These are phyloP conservation scores for Acrocephalus kingi DNA, from an alignment of 2,113 vertebrate genomes.

Conservation along the genomic window DNA sequence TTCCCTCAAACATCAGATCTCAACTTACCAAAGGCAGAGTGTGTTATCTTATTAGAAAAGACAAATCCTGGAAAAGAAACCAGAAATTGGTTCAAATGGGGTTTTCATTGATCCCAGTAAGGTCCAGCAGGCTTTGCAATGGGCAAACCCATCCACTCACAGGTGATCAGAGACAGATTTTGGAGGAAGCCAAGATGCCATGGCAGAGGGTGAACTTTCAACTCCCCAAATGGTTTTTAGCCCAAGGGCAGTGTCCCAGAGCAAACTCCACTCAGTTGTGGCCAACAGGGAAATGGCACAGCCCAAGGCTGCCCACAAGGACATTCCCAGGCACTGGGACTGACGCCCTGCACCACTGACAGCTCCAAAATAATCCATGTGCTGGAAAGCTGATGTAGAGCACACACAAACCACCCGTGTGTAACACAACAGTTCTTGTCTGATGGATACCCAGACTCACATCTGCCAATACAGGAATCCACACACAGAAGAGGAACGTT, in stretches of 20 bases:
- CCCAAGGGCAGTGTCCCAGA: not conserved
- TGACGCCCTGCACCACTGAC: not conserved
- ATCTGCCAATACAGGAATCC: not conserved
- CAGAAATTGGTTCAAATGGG: not conserved
- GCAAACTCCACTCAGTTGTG: not conserved
- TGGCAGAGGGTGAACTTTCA: not conserved
- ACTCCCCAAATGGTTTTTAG: not conserved
- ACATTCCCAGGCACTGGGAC: not conserved
- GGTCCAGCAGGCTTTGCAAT: not conserved
- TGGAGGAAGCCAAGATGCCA: not conserved
- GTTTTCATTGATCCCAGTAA: not conserved
- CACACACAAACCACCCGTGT: not conserved
- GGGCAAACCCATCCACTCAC: not conserved
- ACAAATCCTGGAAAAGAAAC: not conserved
- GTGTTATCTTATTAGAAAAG: not conserved
- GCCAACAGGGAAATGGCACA: not conserved
- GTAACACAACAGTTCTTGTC: not conserved
- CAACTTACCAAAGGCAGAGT: not conserved
- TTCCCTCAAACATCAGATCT: not conserved
- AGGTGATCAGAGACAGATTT: not conserved
- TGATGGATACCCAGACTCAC: not conserved
- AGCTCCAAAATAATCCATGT: not conserved
- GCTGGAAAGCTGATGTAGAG: not conserved
- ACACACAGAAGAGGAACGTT: not conserved
- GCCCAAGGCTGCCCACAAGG: not conserved